Conservation (phyloP, 1,140 invertebrate species). For the Ceratosolen solmsi region DNA sequence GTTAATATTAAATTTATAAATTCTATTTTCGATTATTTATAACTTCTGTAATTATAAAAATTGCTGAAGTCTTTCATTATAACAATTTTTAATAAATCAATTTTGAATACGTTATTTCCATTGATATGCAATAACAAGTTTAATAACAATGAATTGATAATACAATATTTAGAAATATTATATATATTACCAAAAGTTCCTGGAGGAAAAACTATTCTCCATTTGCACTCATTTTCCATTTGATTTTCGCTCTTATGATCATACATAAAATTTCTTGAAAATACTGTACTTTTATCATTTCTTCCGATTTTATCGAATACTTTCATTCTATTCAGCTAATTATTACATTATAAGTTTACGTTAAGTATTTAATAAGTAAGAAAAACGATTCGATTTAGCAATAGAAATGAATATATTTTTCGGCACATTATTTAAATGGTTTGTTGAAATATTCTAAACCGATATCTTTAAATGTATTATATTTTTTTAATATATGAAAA, state of each 20-base stretch:
- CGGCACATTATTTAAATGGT: not conserved
- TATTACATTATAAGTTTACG: not conserved
- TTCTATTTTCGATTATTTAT: not conserved
- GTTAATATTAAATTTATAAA: not conserved
- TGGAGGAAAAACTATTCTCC: conserved; percentile 47
- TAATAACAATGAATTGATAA: not conserved
- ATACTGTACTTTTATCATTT: not conserved
- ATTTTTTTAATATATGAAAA: conserved; percentile 11
- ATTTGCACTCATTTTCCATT: conserved; percentile 46
- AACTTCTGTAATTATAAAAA: no score
- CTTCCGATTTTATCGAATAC: not conserved
- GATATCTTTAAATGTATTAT: not conserved
- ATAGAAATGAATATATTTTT: not conserved
- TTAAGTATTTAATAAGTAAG: not conserved
- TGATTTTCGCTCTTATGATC: conserved; percentile 42
- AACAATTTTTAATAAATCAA: no score
- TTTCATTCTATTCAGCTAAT: not conserved
- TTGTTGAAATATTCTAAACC: not conserved
- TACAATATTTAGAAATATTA: not conserved
- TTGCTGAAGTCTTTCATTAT: not conserved
- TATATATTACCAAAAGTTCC: conserved; percentile 50
- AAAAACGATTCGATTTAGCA: not conserved
- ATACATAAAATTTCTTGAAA: not conserved
- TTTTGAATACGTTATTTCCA: not conserved
- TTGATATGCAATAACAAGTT: not conserved